phyloP scores from a whole-genome alignment of 1,140 invertebrate species.

The Pseudomyrmex flavicornis region DNA sequence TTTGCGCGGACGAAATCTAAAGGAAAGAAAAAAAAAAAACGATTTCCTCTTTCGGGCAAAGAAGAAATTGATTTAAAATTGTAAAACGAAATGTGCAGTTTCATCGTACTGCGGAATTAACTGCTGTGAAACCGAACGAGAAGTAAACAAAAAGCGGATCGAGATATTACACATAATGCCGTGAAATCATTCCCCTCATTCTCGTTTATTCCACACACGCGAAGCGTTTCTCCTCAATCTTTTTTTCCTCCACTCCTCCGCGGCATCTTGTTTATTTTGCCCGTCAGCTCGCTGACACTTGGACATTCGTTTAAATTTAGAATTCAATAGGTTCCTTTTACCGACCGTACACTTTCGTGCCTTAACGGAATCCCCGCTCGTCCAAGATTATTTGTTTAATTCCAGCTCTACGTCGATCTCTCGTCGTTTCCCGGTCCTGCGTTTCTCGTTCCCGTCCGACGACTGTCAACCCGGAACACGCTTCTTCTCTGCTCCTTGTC shows the following conservation, averaged over 20 bases:
- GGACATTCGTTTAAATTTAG: conserved; percentile 86
- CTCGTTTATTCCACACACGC: conserved; percentile 30
- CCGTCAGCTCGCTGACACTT: conserved; percentile 84
- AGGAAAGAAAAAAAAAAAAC: too few relatives aligned
- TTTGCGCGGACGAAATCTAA: not conserved
- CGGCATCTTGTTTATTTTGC: conserved; percentile 85
- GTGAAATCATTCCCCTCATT: conserved; percentile 37
- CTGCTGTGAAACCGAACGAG: not conserved
- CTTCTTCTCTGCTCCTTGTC: not conserved
- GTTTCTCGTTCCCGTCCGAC: conserved; percentile 41
- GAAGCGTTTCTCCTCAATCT: conserved; percentile 57
- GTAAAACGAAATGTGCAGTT: conserved; percentile 3
- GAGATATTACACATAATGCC: conserved; percentile 13
- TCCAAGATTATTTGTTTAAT: conserved; percentile 83
- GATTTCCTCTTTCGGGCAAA: not conserved
- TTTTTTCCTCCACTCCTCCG: conserved; percentile 56
- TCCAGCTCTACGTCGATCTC: conserved; percentile 75
- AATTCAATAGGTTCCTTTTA: conserved; percentile 86
- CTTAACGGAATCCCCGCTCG: conserved; percentile 79
- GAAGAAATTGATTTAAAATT: not conserved
- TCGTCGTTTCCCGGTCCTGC: conserved; percentile 53
- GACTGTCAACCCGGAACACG: conserved; percentile 63
- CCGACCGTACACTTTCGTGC: conserved; percentile 78
- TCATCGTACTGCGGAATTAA: not conserved
- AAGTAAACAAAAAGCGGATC: not conserved